phyloP scores from a whole-genome alignment of 1,140 invertebrate genomes.

The Drosophila obscura region DNA sequence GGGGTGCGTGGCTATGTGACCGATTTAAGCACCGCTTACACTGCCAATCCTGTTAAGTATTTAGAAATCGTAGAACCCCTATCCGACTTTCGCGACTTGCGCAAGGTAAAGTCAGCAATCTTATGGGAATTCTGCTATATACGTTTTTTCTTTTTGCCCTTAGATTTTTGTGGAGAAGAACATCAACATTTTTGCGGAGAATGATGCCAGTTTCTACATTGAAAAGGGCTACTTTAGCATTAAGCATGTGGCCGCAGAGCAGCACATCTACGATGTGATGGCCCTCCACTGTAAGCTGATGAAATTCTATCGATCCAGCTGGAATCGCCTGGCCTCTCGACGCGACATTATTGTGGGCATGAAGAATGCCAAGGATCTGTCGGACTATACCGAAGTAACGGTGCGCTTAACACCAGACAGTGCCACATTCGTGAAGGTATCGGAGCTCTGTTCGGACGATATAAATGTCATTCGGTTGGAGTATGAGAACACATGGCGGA shows the following conservation, averaged over 20 bases:
- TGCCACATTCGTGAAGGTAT: constrained; percentile 65
- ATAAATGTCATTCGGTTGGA: constrained; percentile 55
- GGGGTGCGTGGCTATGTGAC: constrained; percentile 72
- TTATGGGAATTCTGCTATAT: too few species aligned
- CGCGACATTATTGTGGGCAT: constrained; percentile 67
- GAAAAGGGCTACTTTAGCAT: constrained; percentile 64
- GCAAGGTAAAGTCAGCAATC: constrained; percentile 39
- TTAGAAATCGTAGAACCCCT: constrained; percentile 64
- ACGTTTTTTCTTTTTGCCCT: too few species aligned
- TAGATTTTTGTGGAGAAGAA: constrained; percentile 59
- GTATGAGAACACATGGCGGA: constrained; percentile 69
- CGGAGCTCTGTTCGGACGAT: constrained; percentile 70
- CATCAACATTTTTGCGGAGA: constrained; percentile 72
- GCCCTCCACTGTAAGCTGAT: constrained; percentile 66
- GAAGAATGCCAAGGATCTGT: constrained; percentile 52
- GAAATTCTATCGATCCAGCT: constrained; percentile 65
- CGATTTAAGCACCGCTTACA: constrained; percentile 47
- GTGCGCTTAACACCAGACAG: constrained; percentile 63
- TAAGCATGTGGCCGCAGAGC: constrained; percentile 69
- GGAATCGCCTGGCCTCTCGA: constrained; percentile 70
- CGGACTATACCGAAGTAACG: constrained; percentile 37
- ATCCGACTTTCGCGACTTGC: constrained; percentile 58
- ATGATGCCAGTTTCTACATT: constrained; percentile 73
- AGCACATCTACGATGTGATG: constrained; percentile 70
- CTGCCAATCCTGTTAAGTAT: constrained; percentile 61